Evolutionary conservation across 2,888 invertebrate genomes (phyloP).

Genomic region (Noctua pronuba): DNA sequence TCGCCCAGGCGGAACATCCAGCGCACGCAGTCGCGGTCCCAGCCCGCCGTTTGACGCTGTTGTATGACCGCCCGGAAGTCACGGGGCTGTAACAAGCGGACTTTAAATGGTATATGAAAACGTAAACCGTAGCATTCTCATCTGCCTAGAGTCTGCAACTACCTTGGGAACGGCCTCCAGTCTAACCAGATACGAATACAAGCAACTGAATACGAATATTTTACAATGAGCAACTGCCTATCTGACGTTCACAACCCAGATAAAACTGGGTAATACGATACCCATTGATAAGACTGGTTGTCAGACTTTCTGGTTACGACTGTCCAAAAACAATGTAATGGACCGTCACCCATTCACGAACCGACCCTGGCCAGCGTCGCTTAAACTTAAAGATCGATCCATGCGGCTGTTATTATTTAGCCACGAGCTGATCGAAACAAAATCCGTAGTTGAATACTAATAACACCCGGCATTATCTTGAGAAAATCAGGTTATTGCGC

Average conservation of each 20-base stretch:
- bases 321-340: no score
- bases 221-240: not conserved
- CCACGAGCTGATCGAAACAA: not conserved
- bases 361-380: no score
- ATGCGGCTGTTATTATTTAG: not conserved
- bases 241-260: not conserved
- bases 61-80: slow-evolving; percentile 23
- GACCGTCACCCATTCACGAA: no score
- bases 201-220: not conserved
- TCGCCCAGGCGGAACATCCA: slow-evolving; percentile 83
- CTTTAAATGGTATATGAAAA: not conserved
- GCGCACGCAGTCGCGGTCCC: slow-evolving; percentile 85
- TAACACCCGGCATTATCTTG: no score
- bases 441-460: not conserved
- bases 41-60: slow-evolving; percentile 62
- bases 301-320: not conserved
- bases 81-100: slow-evolving; percentile 67
- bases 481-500: not conserved
- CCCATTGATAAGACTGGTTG: not conserved
- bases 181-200: not conserved
- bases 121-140: not conserved
- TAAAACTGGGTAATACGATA: not conserved
- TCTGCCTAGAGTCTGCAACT: not conserved
- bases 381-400: not conserved
- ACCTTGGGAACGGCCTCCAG: not conserved